Evolutionary conservation across 2,888 invertebrate genomes (phyloP).

Genomic region (Drosophila lutescens): DNA sequence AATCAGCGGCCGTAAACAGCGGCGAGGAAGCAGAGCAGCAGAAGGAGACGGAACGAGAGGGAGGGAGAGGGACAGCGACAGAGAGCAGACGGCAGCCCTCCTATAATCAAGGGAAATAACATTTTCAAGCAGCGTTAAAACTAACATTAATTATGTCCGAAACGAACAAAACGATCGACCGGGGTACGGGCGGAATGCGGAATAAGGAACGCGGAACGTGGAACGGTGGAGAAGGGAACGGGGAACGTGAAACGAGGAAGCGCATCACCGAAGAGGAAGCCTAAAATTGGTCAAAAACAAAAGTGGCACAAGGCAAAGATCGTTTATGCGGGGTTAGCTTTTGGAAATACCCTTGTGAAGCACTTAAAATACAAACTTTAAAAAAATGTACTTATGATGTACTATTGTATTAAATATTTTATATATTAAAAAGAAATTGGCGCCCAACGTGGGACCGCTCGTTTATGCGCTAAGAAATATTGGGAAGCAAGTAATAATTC

Average conservation of each 20-base stretch:
- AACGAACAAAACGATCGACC: conserved; percentile 78
- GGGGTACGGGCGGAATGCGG: conserved; percentile 12
- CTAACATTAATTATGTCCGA: conserved; percentile 84
- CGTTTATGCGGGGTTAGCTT: neutral
- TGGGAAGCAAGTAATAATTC: too few relatives aligned
- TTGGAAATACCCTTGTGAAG: too few relatives aligned
- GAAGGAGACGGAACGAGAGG: conserved; percentile 37
- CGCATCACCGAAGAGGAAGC: conserved; percentile 1
- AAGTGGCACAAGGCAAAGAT: conserved; percentile 6
- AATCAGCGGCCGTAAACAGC: conserved; percentile 71
- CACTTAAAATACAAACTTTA: neutral
- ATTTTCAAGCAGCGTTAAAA: conserved; percentile 84
- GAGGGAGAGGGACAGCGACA: conserved; percentile 24
- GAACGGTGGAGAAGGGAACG: neutral
- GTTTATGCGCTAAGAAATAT: too few relatives aligned
- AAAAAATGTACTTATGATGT: too few relatives aligned
- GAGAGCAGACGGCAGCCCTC: conserved; percentile 59
- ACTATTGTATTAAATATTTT: too few relatives aligned
- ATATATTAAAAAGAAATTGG: neutral
- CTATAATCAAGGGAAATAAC: conserved; percentile 84
- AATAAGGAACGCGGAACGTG: neutral
- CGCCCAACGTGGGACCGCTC: neutral
- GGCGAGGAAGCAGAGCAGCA: conserved; percentile 33
- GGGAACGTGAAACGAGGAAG: neutral
- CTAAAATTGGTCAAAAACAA: neutral